A percentile compares a stretch with the other conserved stretches of the same genome.
Evolutionary conservation across 2,113 vertebrate genomes (phyloP).

Genomic region (Centropus bengalensis): DNA sequence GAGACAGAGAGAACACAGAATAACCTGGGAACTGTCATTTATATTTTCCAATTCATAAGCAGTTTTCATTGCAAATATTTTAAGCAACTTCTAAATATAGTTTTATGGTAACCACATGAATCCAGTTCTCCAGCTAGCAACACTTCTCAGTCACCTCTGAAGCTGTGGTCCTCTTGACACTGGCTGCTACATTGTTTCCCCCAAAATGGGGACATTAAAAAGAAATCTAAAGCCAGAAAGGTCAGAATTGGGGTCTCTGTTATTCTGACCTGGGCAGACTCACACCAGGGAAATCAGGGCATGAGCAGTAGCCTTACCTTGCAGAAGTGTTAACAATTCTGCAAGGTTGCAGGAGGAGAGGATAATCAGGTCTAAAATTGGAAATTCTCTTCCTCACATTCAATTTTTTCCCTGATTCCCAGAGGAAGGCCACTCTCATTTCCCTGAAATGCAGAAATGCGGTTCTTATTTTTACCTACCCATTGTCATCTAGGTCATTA

Average conservation of each 20-base stretch:
- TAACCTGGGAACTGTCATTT: not conserved
- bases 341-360: not conserved
- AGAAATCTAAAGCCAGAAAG: not conserved
- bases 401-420: slow-evolving; percentile 13
- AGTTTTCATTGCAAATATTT: not conserved
- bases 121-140: not conserved
- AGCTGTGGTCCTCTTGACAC: not conserved
- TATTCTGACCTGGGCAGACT: not conserved
- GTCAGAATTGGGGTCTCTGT: not conserved
- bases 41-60: not conserved
- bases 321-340: not conserved
- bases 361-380: slow-evolving; percentile 21
- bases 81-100: not conserved
- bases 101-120: not conserved
- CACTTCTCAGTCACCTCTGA: not conserved
- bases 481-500: slow-evolving; percentile 46
- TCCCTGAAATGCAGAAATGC: slow-evolving; percentile 28
- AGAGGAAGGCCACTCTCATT: slow-evolving; percentile 32
- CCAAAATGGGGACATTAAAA: not conserved
- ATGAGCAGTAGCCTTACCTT: not conserved
- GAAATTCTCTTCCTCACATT: slow-evolving; percentile 46
- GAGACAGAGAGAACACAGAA: not conserved
- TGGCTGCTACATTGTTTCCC: not conserved
- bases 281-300: not conserved
- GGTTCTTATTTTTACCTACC: slow-evolving; percentile 55